These are phyloP conservation scores for Australoheros facetus DNA, from an alignment of 2,797 vertebrate species.

Conservation along the genomic window DNA sequence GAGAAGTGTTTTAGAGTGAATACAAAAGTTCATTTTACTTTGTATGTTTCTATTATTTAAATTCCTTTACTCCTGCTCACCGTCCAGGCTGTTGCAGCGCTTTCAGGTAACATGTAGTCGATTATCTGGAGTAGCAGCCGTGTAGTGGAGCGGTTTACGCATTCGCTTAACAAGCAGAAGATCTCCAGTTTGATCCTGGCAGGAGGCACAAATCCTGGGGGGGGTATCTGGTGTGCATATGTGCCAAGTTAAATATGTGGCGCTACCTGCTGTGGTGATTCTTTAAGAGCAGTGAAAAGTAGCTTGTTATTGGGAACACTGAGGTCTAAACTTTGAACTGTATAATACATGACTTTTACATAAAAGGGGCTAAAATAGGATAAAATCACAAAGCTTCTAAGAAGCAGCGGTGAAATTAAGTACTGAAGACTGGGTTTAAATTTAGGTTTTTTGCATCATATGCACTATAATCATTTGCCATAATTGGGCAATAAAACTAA, in stretches of 20 bases:
- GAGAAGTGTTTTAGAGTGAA: not conserved
- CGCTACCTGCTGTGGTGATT: not conserved
- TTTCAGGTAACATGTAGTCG: not conserved
- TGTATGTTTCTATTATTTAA: not conserved
- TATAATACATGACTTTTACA: not conserved
- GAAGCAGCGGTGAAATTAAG: not conserved
- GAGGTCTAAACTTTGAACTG: no score
- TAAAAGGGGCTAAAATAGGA: not conserved
- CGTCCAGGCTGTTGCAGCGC: not conserved
- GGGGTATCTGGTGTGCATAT: not conserved
- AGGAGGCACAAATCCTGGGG: not conserved
- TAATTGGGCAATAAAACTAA: not conserved
- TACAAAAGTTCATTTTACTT: not conserved
- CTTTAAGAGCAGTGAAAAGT: not conserved
- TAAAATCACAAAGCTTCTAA: not conserved
- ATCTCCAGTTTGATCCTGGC: not conserved
- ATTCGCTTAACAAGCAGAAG: not conserved
- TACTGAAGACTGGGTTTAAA: not conserved
- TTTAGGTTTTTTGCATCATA: not conserved
- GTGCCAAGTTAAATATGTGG: not conserved
- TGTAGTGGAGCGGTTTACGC: not conserved
- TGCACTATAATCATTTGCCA: not conserved
- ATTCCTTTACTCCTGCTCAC: not conserved
- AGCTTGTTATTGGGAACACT: not conserved
- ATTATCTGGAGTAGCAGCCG: not conserved